A percentile compares a stretch with the other conserved stretches of the same genome.
These are phyloP conservation scores for Melanostoma mellinum DNA, from an alignment of 2,888 invertebrate species.

Conservation along the genomic window DNA sequence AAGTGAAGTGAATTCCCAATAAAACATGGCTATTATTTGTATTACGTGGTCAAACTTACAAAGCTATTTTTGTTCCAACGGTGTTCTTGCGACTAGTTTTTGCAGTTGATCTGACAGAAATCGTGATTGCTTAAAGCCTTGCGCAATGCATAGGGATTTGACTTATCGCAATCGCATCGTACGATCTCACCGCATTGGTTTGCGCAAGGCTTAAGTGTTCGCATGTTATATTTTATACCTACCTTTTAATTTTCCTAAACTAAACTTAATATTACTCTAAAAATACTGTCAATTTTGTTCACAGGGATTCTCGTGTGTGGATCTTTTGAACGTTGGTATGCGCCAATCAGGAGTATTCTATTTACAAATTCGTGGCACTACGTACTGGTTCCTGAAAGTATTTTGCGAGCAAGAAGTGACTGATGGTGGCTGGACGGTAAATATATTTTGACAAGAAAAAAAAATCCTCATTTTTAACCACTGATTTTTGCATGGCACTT, in stretches of 20 bases:
- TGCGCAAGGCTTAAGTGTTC: too few species aligned
- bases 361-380: slow-evolving; percentile 93
- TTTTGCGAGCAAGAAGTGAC: slow-evolving; percentile 94
- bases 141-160: too few species aligned
- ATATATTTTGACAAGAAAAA: slow-evolving; percentile 74
- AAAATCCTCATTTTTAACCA: slow-evolving; percentile 21
- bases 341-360: slow-evolving; percentile 94
- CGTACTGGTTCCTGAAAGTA: slow-evolving; percentile 96
- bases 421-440: slow-evolving; percentile 97
- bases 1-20: too few species aligned
- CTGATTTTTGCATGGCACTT: slow-evolving; percentile 38
- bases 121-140: too few species aligned
- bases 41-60: too few species aligned
- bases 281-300: background rate
- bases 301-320: slow-evolving; percentile 94
- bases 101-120: too few species aligned
- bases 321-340: slow-evolving; percentile 93
- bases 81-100: too few species aligned
- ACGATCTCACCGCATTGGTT: too few species aligned
- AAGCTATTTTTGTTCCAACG: too few species aligned
- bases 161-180: too few species aligned
- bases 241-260: background rate
- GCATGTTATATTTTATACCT: background rate
- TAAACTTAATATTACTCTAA: background rate
- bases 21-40: too few species aligned